Evolutionary conservation across 2,113 vertebrate genomes (phyloP), one percentile per base, ranked within the genome.

Genomic region (Gobius niger): DNA sequence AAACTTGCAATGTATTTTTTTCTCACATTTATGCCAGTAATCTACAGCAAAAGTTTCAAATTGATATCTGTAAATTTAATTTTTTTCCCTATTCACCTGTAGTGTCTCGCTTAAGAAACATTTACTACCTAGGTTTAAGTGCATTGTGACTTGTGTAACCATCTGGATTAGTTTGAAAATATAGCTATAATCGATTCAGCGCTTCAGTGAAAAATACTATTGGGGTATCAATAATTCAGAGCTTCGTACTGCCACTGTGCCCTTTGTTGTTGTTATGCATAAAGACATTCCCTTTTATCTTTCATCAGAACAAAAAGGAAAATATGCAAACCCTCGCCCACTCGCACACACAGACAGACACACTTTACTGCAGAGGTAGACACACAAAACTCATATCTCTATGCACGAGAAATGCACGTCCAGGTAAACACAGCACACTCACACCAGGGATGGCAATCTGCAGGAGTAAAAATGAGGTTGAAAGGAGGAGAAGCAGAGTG

Each of bases 401-500:
- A 18, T 59, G 49, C 11, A 76, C 68, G 5, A 49, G 67, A 57
- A 65, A 65, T 16, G 51, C 7, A 54, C 19, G 34, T 42, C 15
- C 41, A 47, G 44, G 47, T 51, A 67, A 59, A 47, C 63, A 72
- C n/a, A 4, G 24, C 24, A 41, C 9, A 14, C 50, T 42, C 13
- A 56, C 13, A 56, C 54, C 12, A 19, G 44, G 19, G 63, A 10
- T 5, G 41, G 47, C 63, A 72, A 73, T 80, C 65, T 76, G 67
- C 44, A 63, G 12, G 70, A 59, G 44, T 19, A 66, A 72, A 70
- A 72, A 81, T 84, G 82, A 80, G 77, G 82, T 74, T 84, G 81
- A 80, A 82, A 88, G 85, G 84, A 84, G 78, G 81, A 86, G 85
- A 81, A 84, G 76, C 75, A 79, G 75, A 89, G 78, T 81, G 81